Conservation (phyloP, 2,113 vertebrate species). For the Propithecus coquereli region DNA sequence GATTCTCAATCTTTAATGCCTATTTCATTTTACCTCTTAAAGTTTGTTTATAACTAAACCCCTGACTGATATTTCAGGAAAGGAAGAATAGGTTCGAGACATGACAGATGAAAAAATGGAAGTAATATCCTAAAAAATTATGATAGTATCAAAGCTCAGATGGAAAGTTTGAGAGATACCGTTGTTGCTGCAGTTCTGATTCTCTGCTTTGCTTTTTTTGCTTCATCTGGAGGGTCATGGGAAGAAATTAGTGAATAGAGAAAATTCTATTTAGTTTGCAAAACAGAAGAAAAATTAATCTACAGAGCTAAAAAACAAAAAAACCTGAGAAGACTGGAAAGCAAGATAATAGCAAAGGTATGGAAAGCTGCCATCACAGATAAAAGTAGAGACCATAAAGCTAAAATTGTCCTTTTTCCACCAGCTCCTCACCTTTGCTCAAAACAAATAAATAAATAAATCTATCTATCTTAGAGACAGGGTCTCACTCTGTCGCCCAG, state of each 20-base stretch:
- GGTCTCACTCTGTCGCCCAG: background rate
- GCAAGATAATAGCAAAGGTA: background rate
- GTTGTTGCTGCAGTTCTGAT: background rate
- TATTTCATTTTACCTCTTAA: conserved; percentile 1
- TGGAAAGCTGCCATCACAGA: background rate
- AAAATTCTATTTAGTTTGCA: background rate
- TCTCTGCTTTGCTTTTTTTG: background rate
- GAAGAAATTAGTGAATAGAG: background rate
- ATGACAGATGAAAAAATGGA: background rate
- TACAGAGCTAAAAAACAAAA: background rate
- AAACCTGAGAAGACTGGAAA: background rate
- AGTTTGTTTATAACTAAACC: background rate
- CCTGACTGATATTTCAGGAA: background rate
- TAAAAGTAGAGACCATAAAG: background rate
- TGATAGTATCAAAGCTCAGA: background rate
- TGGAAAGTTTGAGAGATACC: background rate
- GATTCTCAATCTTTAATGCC: background rate
- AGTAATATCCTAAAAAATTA: background rate
- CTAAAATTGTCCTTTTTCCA: background rate
- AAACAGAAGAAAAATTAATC: background rate
- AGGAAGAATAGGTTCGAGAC: background rate
- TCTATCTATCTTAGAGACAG: background rate
- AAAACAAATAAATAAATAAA: background rate
- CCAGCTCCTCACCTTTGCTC: background rate
- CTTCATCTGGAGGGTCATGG: background rate